A percentile compares a stretch with the other conserved stretches of the same genome.
These are phyloP conservation scores for Trachelus troglodyta DNA, from an alignment of 2,888 invertebrate genomes.

Conservation along the genomic window DNA sequence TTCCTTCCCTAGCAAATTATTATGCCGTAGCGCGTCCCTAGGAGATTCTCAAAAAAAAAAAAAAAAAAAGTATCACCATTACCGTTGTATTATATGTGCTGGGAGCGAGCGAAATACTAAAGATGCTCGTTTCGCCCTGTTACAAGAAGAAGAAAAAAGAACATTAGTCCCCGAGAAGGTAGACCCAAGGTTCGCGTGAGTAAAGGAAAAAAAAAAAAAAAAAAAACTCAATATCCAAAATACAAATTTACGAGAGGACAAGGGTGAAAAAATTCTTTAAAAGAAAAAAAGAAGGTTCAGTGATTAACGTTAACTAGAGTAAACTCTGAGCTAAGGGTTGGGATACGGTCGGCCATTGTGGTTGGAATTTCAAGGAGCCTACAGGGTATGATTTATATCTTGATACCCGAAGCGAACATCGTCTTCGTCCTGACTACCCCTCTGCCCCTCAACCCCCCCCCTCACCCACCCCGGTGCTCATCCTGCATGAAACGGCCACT, in stretches of 20 bases:
- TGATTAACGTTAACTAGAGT: background rate
- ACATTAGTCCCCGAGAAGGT: background rate
- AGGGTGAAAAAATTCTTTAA: no score
- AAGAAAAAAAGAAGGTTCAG: background rate
- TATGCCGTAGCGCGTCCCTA: background rate
- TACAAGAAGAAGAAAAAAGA: background rate
- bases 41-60: background rate
- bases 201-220: no score
- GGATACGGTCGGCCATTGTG: background rate
- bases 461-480: background rate
- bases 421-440: background rate
- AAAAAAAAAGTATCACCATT: background rate
- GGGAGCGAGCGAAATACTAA: background rate
- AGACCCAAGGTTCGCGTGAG: background rate
- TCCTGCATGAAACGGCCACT: background rate
- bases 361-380: background rate
- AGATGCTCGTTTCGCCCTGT: background rate
- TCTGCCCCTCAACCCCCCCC: background rate
- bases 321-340: background rate
- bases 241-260: background rate
- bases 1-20: background rate
- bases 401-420: background rate
- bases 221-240: background rate
- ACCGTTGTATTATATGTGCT: background rate
- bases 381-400: background rate